Conservation (phyloP, 2,888 invertebrate species). For the Hirtodrosophila trivittata region DNA sequence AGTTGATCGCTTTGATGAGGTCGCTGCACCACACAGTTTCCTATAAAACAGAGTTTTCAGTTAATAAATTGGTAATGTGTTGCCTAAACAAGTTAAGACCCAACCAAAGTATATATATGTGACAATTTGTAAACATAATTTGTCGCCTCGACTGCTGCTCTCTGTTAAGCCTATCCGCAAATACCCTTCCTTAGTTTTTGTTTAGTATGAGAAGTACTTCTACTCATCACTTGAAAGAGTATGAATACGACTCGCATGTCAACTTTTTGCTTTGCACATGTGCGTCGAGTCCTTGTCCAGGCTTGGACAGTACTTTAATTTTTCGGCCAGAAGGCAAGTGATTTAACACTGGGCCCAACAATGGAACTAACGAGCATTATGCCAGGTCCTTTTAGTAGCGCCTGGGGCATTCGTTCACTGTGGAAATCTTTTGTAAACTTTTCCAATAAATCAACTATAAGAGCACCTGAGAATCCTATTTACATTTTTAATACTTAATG, state of each 20-base stretch:
- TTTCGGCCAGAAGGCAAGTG: no score
- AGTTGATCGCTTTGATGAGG: conserved; percentile 92
- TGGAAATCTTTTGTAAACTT: conserved; percentile 43
- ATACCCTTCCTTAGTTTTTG: no score
- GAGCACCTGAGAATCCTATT: conserved; percentile 33
- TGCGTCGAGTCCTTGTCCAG: no score
- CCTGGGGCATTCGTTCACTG: conserved; percentile 26
- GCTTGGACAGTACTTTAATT: no score
- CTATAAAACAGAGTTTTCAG: conserved; percentile 80
- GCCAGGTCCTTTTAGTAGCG: conserved; percentile 28
- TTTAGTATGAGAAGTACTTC: no score
- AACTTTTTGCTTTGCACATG: no score
- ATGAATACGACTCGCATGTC: no score
- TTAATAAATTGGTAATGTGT: not conserved
- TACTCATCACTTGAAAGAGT: no score
- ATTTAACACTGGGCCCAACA: no score
- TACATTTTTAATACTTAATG: conserved; percentile 44
- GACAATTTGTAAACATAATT: no score
- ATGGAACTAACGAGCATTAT: conserved; percentile 15
- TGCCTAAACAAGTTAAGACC: not conserved
- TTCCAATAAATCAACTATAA: conserved; percentile 45
- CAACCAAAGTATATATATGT: no score
- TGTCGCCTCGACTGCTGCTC: not conserved
- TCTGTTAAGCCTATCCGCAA: no score
- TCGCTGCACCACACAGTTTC: conserved; percentile 92